These are phyloP conservation scores for Anhinga anhinga DNA, from an alignment of 2,113 vertebrate species.

Conservation along the genomic window DNA sequence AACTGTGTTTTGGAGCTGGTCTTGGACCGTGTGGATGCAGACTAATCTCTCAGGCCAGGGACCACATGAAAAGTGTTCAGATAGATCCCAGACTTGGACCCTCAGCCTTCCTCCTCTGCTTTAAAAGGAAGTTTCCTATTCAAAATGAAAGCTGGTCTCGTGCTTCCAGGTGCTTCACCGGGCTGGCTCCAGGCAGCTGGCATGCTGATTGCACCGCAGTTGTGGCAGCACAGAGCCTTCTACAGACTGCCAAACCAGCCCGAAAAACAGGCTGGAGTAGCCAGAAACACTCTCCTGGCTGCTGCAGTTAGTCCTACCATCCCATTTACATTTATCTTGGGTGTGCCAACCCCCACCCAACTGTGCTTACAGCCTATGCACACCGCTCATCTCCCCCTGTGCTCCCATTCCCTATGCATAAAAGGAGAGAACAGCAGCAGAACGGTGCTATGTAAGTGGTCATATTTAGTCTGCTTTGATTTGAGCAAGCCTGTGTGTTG, in stretches of 20 bases:
- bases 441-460: fast-evolving
- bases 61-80: not conserved
- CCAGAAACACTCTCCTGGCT: not conserved
- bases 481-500: not conserved
- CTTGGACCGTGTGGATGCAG: not conserved
- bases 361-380: not conserved
- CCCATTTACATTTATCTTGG: not conserved
- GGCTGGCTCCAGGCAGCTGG: not conserved
- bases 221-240: not conserved
- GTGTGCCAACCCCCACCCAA: not conserved
- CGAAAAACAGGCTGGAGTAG: not conserved
- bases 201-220: fast-evolving
- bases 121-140: not conserved
- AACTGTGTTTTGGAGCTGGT: not conserved
- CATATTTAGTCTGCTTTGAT: not conserved
- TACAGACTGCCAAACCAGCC: not conserved
- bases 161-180: not conserved
- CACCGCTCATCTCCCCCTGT: fast-evolving
- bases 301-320: not conserved
- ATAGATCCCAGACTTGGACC: not conserved
- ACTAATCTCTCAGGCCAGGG: not conserved
- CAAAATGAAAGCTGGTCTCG: not conserved
- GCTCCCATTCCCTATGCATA: fast-evolving
- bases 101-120: not conserved
- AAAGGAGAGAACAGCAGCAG: not conserved